A percentile compares a stretch with the other conserved stretches of the same genome.
Conservation (phyloP, 2,113 vertebrate species). For the Hyaena hyaena region DNA sequence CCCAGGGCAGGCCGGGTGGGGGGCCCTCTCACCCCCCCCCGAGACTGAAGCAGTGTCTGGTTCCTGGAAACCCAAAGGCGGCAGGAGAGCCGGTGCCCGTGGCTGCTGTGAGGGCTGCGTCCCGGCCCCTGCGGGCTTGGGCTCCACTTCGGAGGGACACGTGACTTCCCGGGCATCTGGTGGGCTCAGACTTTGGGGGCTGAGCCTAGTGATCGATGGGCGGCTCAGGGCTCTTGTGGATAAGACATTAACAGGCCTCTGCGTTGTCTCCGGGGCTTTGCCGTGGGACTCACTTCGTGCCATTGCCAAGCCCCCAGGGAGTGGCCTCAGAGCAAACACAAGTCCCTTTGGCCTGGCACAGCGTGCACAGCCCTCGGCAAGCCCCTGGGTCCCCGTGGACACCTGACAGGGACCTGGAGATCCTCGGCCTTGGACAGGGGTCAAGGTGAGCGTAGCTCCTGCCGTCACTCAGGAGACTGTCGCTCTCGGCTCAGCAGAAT, state of each 20-base stretch:
- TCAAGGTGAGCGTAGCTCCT: background rate
- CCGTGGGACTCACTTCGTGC: accelerated
- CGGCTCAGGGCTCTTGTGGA: background rate
- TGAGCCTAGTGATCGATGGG: background rate
- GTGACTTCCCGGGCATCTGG: background rate
- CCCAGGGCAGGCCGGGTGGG: accelerated
- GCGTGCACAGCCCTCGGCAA: background rate
- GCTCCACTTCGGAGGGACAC: background rate
- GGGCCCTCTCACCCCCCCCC: no score
- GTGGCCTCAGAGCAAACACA: background rate
- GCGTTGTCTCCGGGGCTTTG: accelerated
- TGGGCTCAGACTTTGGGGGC: background rate
- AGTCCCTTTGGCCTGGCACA: no score
- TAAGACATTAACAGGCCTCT: background rate
- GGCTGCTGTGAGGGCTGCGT: background rate
- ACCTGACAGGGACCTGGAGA: background rate
- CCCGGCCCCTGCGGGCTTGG: background rate
- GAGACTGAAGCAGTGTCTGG: accelerated
- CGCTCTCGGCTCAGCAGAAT: accelerated
- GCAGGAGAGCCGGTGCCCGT: background rate
- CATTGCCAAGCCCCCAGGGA: background rate
- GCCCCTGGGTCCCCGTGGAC: background rate
- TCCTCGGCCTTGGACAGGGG: background rate
- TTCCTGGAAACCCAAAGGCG: background rate
- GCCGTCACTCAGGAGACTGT: background rate